These are phyloP conservation scores for Cavia aperea DNA, from an alignment of 2,113 vertebrate genomes.

Conservation along the genomic window DNA sequence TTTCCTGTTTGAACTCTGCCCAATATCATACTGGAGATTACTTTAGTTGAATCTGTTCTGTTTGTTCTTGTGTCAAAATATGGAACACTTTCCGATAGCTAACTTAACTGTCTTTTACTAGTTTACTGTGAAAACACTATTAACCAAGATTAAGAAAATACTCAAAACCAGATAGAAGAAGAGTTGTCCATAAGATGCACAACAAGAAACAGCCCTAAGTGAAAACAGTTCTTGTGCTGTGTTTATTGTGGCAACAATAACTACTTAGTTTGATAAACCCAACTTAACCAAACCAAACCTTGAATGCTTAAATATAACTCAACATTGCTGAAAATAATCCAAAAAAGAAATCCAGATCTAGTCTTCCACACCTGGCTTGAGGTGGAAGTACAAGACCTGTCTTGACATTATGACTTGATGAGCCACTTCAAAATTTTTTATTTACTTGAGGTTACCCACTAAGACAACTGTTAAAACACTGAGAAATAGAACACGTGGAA, in stretches of 20 bases:
- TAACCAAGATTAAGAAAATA: slow-evolving; percentile 22
- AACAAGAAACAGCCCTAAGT: not conserved
- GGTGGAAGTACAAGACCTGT: not conserved
- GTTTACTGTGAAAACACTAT: not conserved
- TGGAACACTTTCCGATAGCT: slow-evolving; percentile 1
- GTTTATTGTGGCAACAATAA: not conserved
- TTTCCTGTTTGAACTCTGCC: not conserved
- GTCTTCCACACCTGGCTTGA: not conserved
- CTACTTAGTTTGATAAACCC: not conserved
- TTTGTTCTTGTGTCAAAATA: not conserved
- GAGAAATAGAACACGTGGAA: slow-evolving; percentile 2
- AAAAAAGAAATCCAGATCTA: not conserved
- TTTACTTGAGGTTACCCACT: not conserved
- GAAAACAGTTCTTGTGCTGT: slow-evolving; percentile 1
- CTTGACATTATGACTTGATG: not conserved
- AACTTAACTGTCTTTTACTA: slow-evolving; percentile 22
- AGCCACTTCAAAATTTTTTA: slow-evolving; percentile 3
- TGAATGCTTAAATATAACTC: not conserved
- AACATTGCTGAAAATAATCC: slow-evolving; percentile 6
- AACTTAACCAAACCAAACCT: not conserved
- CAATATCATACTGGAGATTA: not conserved
- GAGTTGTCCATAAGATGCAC: not conserved
- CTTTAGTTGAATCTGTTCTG: not conserved
- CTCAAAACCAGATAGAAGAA: not conserved
- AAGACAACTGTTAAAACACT: not conserved